Base-by-base conservation (phyloP, 2,888 invertebrate genomes). In the Dermolepida albohirtum region DNA sequence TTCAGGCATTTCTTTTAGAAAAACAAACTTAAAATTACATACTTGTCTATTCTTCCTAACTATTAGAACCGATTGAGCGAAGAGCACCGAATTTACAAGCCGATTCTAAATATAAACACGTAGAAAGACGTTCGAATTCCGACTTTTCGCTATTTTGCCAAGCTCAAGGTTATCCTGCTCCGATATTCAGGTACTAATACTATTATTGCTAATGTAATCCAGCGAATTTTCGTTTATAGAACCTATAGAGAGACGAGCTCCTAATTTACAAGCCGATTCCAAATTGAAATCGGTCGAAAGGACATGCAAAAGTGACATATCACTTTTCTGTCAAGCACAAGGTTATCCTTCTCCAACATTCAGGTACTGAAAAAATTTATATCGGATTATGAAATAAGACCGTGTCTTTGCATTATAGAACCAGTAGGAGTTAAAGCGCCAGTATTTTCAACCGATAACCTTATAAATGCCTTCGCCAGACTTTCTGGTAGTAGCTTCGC, bases 181-280 rank as follows among this genome's bases (percentile, higher is more conserved):
- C 87, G 16, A 77, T 79, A 69, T 86, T 85, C 82, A 85, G 85
- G 86, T 87, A 80, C 16, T 44, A 27, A 12, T 14, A 16, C 12
- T 55, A 14, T 7, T 8, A 34, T 8, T 7, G 1, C 34, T 34
- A n/a, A 34, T 34, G 6, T 34, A 34, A 8, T 34, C 2, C 22
- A 10, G 1, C 34, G 34, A 34, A 34, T 10, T 8, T 34, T 34
- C 34, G 1, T 6, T 34, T 62, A 11, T 82, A 91, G 91, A 93
- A 86, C 93, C 93, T 75, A 89, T 92, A 85, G 91, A 91, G 84
- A 90, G 90, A 81, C 90, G 90, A 71, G 87, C 89, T 73, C 92
- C 92, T 72, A 91, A 90, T 75, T 79, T 85, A 68, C 82, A 84
- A 6, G 82, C 80, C 34, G 79, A 81, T 34, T 81, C 80, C 68